Conservation (phyloP, 1,140 invertebrate species). For the Musca vetustissima region DNA sequence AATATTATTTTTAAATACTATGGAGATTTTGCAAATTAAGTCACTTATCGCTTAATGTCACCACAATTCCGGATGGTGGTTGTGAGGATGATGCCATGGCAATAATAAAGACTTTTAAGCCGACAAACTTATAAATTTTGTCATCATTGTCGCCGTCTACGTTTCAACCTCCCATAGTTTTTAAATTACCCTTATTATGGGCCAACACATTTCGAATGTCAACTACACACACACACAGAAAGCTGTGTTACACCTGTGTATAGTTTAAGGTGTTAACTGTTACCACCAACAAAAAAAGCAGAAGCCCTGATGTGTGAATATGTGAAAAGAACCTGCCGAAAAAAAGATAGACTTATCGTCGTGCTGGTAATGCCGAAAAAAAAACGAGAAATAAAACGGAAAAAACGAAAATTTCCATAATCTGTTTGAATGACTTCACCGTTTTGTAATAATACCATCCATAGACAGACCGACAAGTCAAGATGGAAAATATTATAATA, state of each 20-base stretch:
- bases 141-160: no score
- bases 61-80: no score
- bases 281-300: not conserved
- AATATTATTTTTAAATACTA: no score
- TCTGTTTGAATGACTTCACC: constrained; percentile 18
- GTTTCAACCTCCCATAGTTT: constrained; percentile 12
- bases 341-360: not conserved
- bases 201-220: not conserved
- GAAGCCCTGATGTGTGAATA: not conserved
- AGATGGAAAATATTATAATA: no score
- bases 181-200: constrained; percentile 18
- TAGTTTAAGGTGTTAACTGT: constrained; percentile 21
- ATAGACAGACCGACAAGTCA: not conserved
- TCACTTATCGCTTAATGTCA: no score
- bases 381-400: not conserved
- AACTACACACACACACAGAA: no score
- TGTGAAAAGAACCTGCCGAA: not conserved
- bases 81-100: no score
- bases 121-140: no score
- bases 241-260: not conserved
- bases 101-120: no score
- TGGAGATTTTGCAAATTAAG: no score
- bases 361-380: not conserved
- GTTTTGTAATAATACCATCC: constrained; percentile 17
- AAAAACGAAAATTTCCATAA: constrained; percentile 11